Conservation (phyloP, 1,140 invertebrate genomes). For the Pseudobourletiella spinata region DNA sequence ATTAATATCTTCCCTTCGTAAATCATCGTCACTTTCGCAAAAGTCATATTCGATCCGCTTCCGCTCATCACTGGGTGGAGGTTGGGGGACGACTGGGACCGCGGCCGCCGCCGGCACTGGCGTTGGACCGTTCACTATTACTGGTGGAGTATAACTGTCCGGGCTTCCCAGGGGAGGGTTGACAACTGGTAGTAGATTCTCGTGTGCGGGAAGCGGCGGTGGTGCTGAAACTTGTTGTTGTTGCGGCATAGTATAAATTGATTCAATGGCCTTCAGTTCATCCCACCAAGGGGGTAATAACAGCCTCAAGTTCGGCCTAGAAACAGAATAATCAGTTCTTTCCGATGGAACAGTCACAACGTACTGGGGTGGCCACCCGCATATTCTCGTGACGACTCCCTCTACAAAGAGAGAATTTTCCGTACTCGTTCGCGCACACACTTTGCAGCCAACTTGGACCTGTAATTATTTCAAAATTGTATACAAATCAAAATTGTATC, state of each 20-base stretch:
- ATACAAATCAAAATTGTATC: background rate
- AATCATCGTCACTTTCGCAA: slow-evolving; percentile 78
- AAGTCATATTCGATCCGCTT: slow-evolving; percentile 56
- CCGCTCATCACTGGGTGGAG: slow-evolving; percentile 20
- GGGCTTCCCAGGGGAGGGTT: too few relatives aligned
- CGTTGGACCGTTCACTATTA: background rate
- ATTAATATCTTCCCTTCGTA: slow-evolving; percentile 74
- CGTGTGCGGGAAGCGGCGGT: background rate
- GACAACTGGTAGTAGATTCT: background rate
- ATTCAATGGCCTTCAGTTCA: slow-evolving; percentile 67
- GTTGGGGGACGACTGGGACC: too few relatives aligned
- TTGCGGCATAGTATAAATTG: slow-evolving; percentile 23
- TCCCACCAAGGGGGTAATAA: slow-evolving; percentile 90
- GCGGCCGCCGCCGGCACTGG: background rate
- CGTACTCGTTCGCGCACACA: slow-evolving; percentile 47
- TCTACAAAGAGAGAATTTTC: slow-evolving; percentile 66
- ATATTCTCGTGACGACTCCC: slow-evolving; percentile 66
- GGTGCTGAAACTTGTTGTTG: background rate
- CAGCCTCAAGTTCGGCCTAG: slow-evolving; percentile 78
- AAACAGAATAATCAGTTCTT: slow-evolving; percentile 51
- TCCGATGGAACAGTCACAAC: slow-evolving; percentile 57
- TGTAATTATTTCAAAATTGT: slow-evolving; percentile 28
- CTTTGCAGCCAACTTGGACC: slow-evolving; percentile 44
- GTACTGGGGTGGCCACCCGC: slow-evolving; percentile 63
- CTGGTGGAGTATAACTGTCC: too few relatives aligned